phyloP scores from a whole-genome alignment of 30 jellyfish, hydroid and myxozoan genomes.

The Hydractinia echinata region DNA sequence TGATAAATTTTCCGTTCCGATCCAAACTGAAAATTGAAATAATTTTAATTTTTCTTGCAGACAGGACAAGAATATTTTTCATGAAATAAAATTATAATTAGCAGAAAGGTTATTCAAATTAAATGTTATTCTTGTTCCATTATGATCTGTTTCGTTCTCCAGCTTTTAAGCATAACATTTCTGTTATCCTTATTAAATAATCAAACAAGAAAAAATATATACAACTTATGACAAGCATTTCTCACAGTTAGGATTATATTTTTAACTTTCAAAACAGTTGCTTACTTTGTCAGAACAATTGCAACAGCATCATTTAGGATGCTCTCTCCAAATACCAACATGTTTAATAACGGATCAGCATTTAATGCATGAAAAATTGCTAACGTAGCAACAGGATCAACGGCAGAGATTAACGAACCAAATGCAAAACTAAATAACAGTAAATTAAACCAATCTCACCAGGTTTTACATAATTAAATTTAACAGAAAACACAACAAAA shows the following conservation, averaged over 20 bases:
- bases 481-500: not conserved
- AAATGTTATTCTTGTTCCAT: not conserved
- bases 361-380: slow-evolving; percentile 94
- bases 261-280: not conserved
- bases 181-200: not conserved
- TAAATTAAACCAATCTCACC: not conserved
- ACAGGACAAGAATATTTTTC: too few relatives aligned
- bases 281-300: slow-evolving; percentile 90
- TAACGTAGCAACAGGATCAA: slow-evolving; percentile 97
- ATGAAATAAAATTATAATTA: too few relatives aligned
- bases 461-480: not conserved
- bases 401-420: slow-evolving; percentile 97
- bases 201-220: not conserved
- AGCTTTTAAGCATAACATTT: not conserved
- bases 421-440: slow-evolving; percentile 67
- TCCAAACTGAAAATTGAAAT: too few relatives aligned
- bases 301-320: slow-evolving; percentile 97
- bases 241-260: too few relatives aligned
- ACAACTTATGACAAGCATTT: not conserved
- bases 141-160: not conserved
- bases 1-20: too few relatives aligned
- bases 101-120: too few relatives aligned
- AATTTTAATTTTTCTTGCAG: too few relatives aligned
- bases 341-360: slow-evolving; percentile 88
- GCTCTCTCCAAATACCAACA: slow-evolving; percentile 98